Evolutionary conservation across 2,113 vertebrate genomes (phyloP).

Genomic region (Triplophysa siluroides): DNA sequence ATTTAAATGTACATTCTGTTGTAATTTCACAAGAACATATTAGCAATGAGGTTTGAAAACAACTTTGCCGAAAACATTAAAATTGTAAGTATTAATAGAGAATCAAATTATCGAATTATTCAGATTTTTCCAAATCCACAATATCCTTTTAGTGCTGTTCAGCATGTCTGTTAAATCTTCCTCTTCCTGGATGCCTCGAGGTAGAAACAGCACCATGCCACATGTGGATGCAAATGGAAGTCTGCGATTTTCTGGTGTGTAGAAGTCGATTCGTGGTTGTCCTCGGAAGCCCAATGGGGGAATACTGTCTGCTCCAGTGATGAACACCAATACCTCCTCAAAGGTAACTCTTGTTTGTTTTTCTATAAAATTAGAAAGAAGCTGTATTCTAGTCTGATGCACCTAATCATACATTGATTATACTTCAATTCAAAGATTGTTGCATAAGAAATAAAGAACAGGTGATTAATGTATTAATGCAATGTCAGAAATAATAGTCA

Average conservation of each 20-base stretch:
- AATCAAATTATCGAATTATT: no score
- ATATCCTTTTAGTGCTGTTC: conserved; percentile 41
- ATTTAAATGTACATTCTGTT: no score
- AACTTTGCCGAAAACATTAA: no score
- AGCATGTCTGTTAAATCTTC: conserved; percentile 52
- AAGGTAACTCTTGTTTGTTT: conserved; percentile 57
- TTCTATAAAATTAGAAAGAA: conserved; percentile 48
- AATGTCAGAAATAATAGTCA: no score
- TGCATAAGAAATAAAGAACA: no score
- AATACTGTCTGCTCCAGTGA: conserved; percentile 57
- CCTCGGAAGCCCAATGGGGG: conserved; percentile 56
- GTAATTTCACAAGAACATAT: no score
- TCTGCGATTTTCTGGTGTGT: conserved; percentile 54
- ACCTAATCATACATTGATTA: no score
- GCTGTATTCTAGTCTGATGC: no score
- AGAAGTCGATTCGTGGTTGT: conserved; percentile 57
- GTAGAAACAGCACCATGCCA: conserved; percentile 61
- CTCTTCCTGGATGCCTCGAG: conserved; percentile 9
- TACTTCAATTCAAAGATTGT: no score
- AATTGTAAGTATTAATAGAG: no score
- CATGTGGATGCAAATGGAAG: conserved; percentile 49
- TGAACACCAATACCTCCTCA: conserved; percentile 63
- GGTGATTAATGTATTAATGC: no score
- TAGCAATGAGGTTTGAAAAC: no score
- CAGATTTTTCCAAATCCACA: conserved; percentile 26